Evolutionary conservation across 2,113 vertebrate species (phyloP), one percentile per base, ranked within the genome.

Genomic region (Cyrtonyx montezumae): DNA sequence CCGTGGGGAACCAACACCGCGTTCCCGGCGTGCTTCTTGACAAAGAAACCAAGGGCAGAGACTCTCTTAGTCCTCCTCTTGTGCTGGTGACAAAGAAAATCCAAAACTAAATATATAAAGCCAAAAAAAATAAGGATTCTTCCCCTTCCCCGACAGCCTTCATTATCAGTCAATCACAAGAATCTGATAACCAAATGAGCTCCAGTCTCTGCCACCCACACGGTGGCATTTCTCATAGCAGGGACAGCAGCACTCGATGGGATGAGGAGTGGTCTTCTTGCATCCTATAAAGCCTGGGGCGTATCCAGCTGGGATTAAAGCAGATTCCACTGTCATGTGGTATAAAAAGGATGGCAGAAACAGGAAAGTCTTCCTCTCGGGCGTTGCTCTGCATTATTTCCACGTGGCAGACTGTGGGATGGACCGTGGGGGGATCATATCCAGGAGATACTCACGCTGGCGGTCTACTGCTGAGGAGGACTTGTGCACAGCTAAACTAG

Each of bases 391-490:
- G 84, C 87, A 98, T 98, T 98, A 99, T 98, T 99, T 99, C 99
- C 99, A 99, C 56, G 99, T 99, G 97, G 99, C 98, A 1, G 99
- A 98, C 92, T 99, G 99, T 97, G 99, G 99, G 97, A 99, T 99
- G 83, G 99, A 99, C 91, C 99, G 98, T 30, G 99, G 99, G 28
- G 99, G 99, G 94, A 99, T 99, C 99, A 99, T 99, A 97, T 99
- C 99, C 94, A 99, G 98, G 91, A 99, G 99, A 94, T 99, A 99
- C 89, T 99, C 99, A 58, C 99, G 98, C 96, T 99, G 99, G 96
- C 99, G 99, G 65, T 99, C 99, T 71, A 99, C 98, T 19, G 99
- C 98, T 1, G 98, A 97, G 36, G 99, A 98, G 2, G 97, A 98
- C 97, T 99, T 99, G 97, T 99, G 99, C 95, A 99, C 98, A 21